Evolutionary conservation across 2,888 invertebrate genomes (phyloP), one percentile per base, ranked within the genome.

Genomic region (Candidula unifasciata): DNA sequence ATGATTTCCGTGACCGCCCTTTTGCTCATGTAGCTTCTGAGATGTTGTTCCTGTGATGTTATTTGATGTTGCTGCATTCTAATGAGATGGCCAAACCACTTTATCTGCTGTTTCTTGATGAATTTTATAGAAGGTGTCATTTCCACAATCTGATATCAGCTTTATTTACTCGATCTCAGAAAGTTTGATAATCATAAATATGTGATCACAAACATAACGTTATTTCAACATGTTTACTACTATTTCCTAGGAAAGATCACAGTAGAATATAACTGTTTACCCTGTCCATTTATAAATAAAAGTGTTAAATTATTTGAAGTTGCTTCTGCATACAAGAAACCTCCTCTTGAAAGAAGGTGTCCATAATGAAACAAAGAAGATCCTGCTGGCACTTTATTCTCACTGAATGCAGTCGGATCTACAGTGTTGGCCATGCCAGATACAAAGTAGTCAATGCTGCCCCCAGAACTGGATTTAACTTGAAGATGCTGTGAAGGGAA

Each of bases 381-480:
- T 5, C 88, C 89, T 0, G 80, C n/a, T 6, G 94, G 93, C 5
- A 94, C 91, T n/a, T 83, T 69, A 16, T 87, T 84, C 27, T 87
- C 87, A 89, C 94, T 93, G 24, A 87, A 89, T 0, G 88, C 89
- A n/a, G 92, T 93, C 1, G 89, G 86, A 80, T 94, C 93, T 8
- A 93, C 91, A 86, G 94, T 92, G 84, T 94, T 94, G 10, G 93
- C 94, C 3, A 94, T 93, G 21, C 94, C 94, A 21, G 93, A 93
- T 2, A 94, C 91, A 84, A 94, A 91, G 87, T 94, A 94, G 80
- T 94, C 89, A 79, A 94, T 89, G 3, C 89, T 90, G 18, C 73
- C n/a, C 21, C 89, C 87, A n/a, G 88, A 85, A n/a, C 89, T 85
- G 2, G 83, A 84, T 5, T 87, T 89, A 44, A 88, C 82, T 78